Conservation (phyloP, 2,797 vertebrate genomes). For the Schizopygopsis malacanthus region DNA sequence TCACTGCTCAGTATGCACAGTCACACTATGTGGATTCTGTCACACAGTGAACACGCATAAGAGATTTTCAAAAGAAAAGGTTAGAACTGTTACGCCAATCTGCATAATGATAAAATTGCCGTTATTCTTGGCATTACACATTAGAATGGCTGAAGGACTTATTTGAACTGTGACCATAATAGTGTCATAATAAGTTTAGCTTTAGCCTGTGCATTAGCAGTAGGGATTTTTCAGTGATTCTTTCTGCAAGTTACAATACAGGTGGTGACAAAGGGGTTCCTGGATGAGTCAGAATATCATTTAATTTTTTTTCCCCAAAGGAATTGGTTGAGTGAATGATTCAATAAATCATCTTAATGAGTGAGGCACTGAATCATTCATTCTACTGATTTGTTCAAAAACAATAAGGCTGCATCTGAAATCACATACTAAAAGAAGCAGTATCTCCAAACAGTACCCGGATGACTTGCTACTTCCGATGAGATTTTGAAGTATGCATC, state of each 20-base stretch:
- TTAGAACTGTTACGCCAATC: constrained; percentile 21
- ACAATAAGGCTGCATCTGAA: not conserved
- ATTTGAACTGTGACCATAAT: not conserved
- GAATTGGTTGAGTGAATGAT: too few relatives aligned
- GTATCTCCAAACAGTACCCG: not conserved
- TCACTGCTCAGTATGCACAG: constrained; percentile 38
- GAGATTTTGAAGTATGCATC: not conserved
- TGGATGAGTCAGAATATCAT: too few relatives aligned
- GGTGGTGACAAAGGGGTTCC: too few relatives aligned
- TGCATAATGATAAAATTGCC: constrained; percentile 31
- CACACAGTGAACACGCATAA: not conserved
- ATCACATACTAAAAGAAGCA: not conserved
- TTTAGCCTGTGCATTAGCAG: not conserved
- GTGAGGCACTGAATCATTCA: not conserved
- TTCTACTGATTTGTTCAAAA: not conserved
- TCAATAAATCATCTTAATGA: not conserved
- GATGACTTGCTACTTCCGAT: not conserved
- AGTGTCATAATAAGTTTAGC: not conserved
- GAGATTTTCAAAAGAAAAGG: constrained; percentile 24
- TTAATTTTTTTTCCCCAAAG: too few relatives aligned
- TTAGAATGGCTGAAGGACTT: not conserved
- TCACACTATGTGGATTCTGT: constrained; percentile 46
- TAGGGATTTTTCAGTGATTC: not conserved
- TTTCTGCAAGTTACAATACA: not conserved
- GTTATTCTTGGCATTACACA: not conserved